A percentile compares a stretch with the other conserved stretches of the same genome.
These are phyloP conservation scores for Hydropotes inermis DNA, from an alignment of 2,113 vertebrate species.

Conservation along the genomic window DNA sequence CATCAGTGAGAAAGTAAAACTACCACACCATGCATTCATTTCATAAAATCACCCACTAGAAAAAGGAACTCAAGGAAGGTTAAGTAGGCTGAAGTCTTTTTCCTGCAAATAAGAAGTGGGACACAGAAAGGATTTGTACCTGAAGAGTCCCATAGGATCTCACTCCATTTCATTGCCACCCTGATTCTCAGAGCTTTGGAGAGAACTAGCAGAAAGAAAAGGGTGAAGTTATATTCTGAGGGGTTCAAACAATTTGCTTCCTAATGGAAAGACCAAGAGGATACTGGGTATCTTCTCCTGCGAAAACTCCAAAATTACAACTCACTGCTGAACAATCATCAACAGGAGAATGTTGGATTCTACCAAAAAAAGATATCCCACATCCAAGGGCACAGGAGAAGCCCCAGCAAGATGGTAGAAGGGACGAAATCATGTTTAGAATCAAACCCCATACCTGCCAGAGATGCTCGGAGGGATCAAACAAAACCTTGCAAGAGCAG, in stretches of 20 bases:
- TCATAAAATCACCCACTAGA: neutral
- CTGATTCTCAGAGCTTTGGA: neutral
- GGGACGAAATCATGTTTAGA: accelerated
- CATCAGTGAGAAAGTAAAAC: neutral
- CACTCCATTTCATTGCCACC: neutral
- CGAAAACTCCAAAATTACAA: neutral
- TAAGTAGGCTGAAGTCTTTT: neutral
- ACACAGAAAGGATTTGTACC: neutral
- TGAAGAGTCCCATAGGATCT: neutral
- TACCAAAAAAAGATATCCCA: neutral
- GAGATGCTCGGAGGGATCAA: accelerated
- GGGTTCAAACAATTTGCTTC: neutral
- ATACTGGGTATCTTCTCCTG: neutral
- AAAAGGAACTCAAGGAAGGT: neutral
- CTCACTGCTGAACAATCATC: neutral
- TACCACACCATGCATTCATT: neutral
- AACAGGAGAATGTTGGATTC: neutral
- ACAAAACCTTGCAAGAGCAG: neutral
- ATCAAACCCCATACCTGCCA: neutral
- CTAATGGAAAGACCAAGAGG: neutral
- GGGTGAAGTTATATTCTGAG: neutral
- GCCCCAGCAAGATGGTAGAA: neutral
- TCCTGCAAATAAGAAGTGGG: neutral
- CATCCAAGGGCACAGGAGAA: neutral
- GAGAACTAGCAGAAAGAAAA: neutral